Conservation (phyloP, 2,113 vertebrate species). For the Coreoperca whiteheadi region DNA sequence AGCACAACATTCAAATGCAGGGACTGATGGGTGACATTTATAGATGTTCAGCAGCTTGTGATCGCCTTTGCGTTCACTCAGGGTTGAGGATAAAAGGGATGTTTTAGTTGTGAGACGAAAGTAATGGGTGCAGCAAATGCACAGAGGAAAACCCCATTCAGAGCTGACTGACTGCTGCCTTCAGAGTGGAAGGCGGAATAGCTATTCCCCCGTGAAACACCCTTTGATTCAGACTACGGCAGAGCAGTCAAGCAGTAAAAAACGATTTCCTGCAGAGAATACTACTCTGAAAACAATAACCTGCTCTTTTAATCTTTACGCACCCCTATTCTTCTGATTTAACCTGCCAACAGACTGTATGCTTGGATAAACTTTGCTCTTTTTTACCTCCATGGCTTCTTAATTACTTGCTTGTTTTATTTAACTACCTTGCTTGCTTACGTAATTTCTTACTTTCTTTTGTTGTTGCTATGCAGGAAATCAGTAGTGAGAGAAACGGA, state of each 20-base stretch:
- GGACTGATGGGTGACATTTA: background rate
- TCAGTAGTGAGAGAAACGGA: background rate
- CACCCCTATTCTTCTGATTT: conserved; percentile 18
- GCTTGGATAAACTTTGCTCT: conserved; percentile 10
- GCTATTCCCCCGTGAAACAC: conserved; percentile 50
- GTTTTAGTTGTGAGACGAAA: conserved; percentile 21
- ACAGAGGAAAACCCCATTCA: conserved; percentile 26
- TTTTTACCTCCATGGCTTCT: background rate
- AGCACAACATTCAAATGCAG: background rate
- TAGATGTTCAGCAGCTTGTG: background rate
- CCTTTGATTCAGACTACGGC: conserved; percentile 55
- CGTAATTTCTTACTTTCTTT: conserved; percentile 1
- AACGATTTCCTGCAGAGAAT: conserved; percentile 65
- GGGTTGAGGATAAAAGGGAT: conserved; percentile 10
- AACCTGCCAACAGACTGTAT: conserved; percentile 27
- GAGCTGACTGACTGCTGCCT: conserved; percentile 37
- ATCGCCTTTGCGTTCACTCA: background rate
- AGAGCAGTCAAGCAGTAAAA: conserved; percentile 70
- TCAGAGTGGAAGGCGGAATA: conserved; percentile 45
- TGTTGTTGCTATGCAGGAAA: background rate
- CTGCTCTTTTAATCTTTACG: conserved; percentile 49
- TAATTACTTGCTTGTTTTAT: conserved; percentile 3
- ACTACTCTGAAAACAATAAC: conserved; percentile 57
- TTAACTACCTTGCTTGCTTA: background rate
- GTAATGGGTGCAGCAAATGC: conserved; percentile 39